phyloP scores from a whole-genome alignment of 2,113 vertebrate species.

The Ardeotis arabs region DNA sequence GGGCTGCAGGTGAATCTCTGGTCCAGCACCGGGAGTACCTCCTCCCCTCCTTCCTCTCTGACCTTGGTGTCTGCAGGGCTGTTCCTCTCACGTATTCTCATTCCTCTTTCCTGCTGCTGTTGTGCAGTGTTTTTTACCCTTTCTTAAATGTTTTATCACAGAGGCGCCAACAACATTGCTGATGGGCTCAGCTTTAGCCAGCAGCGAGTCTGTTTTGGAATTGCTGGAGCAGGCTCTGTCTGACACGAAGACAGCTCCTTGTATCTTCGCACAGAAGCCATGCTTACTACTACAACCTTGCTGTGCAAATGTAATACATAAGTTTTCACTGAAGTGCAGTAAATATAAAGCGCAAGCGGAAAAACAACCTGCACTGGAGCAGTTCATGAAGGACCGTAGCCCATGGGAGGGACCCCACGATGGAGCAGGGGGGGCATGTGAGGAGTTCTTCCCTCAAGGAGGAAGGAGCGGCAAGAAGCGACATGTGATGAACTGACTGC shows the following conservation, averaged over 20 bases:
- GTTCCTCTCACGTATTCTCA: not conserved
- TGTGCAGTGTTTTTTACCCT: rapidly evolving
- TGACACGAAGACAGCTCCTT: not conserved
- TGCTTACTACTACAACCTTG: not conserved
- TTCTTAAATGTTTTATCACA: not conserved
- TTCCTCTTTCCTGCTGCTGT: not conserved
- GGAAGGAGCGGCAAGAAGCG: too few relatives aligned
- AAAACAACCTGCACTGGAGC: too few relatives aligned
- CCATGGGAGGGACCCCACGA: too few relatives aligned
- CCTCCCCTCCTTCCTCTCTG: not conserved
- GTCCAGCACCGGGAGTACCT: rapidly evolving
- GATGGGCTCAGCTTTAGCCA: not conserved
- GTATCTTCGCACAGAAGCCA: not conserved
- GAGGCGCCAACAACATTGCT: not conserved
- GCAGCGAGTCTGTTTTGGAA: not conserved
- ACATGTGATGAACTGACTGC: too few relatives aligned
- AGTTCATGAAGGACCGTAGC: too few relatives aligned
- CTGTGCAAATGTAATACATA: not conserved
- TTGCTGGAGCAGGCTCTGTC: not conserved
- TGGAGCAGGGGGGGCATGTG: too few relatives aligned
- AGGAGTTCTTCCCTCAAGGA: too few relatives aligned
- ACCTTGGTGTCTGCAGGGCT: not conserved
- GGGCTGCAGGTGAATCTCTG: not conserved
- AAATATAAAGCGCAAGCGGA: too few relatives aligned
- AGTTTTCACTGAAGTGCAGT: not conserved